These are phyloP conservation scores for Peromyscus eremicus DNA, from an alignment of 2,797 vertebrate species.

Conservation along the genomic window DNA sequence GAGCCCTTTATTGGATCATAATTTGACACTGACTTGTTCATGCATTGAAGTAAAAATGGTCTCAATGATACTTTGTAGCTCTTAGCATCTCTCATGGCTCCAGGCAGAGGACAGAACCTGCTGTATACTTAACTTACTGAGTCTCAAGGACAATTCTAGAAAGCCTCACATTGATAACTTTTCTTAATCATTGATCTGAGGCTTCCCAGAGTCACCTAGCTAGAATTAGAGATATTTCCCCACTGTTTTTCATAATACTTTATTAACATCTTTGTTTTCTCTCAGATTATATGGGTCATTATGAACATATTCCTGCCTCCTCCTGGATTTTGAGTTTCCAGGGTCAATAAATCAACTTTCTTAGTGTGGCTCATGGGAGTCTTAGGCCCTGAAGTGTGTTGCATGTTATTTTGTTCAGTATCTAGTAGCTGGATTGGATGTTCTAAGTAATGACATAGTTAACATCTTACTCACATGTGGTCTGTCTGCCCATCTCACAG, in stretches of 20 bases:
- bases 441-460: not conserved
- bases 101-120: not conserved
- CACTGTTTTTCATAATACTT: not conserved
- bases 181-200: not conserved
- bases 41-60: constrained; percentile 49
- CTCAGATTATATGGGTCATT: not conserved
- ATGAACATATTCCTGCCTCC: not conserved
- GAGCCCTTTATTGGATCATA: constrained; percentile 55
- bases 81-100: not conserved
- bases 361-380: not conserved
- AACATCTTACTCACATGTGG: not conserved
- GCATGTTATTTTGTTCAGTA: not conserved
- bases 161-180: not conserved
- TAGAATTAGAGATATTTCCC: not conserved
- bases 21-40: constrained; percentile 31
- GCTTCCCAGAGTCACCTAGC: not conserved
- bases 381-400: not conserved
- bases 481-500: constrained; percentile 19
- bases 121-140: not conserved
- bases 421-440: not conserved
- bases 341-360: not conserved
- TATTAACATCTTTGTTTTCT: not conserved
- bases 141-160: not conserved
- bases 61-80: constrained; percentile 15
- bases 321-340: constrained; percentile 25